A percentile compares a stretch with the other conserved stretches of the same genome.
Conservation (phyloP, 2,888 invertebrate genomes). For the Neoascia interrupta region DNA sequence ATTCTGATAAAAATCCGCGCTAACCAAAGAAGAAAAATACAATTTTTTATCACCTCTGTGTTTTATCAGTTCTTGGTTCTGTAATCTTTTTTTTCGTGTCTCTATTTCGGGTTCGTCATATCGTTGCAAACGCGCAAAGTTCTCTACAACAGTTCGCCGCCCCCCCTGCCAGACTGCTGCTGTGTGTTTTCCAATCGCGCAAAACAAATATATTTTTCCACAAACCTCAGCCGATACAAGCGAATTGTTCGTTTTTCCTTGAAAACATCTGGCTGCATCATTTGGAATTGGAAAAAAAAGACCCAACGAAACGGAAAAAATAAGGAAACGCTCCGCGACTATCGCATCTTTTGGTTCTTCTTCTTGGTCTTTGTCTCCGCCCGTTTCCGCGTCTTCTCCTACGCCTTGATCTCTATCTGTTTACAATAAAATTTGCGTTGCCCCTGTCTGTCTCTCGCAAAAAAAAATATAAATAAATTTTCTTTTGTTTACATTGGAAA, state of each 20-base stretch:
- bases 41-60: conserved; percentile 13
- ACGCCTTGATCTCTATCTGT: conserved; percentile 60
- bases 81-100: conserved; percentile 3
- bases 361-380: conserved; percentile 10
- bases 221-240: not conserved
- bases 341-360: conserved; percentile 30
- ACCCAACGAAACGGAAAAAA: conserved; percentile 13
- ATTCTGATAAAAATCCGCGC: not conserved
- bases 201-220: conserved; percentile 23
- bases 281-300: conserved; percentile 1
- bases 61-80: conserved; percentile 40
- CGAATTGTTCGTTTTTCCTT: conserved; percentile 11
- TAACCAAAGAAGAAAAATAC: not conserved
- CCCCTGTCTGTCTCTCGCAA: conserved; percentile 43
- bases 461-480: conserved; percentile 29
- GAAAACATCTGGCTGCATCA: conserved; percentile 56
- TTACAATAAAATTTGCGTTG: conserved; percentile 68
- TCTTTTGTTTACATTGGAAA: conserved; percentile 51
- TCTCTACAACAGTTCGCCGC: conserved; percentile 56
- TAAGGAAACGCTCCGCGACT: not conserved
- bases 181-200: conserved; percentile 10
- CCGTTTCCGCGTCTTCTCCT: conserved; percentile 12
- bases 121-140: conserved; percentile 53
- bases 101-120: conserved; percentile 32
- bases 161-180: conserved; percentile 11